Conservation (phyloP, 2,113 vertebrate genomes). For the Apaloderma vittatum region DNA sequence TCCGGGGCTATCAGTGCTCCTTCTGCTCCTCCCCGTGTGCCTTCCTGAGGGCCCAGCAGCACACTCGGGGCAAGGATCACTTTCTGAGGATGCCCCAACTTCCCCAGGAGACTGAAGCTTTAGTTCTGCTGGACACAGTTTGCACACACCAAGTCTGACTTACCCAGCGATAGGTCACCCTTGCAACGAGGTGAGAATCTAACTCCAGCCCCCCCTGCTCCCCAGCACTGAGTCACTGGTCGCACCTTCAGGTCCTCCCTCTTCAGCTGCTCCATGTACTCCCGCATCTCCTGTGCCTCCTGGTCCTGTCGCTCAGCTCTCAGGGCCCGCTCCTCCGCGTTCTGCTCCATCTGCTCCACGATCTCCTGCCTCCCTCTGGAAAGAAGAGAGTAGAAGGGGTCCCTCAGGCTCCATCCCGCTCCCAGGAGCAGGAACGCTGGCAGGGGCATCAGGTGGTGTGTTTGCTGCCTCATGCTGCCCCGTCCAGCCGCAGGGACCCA, state of each 20-base stretch:
- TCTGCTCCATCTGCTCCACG: conserved; percentile 84
- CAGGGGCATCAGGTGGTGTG: fast-evolving
- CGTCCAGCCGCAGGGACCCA: too few species aligned
- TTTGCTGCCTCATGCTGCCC: not conserved
- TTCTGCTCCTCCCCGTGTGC: fast-evolving
- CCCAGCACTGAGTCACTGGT: fast-evolving
- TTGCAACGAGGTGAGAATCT: not conserved
- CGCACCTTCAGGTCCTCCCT: conserved; percentile 85
- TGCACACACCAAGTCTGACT: not conserved
- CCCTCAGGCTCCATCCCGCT: fast-evolving
- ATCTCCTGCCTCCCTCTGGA: conserved; percentile 85
- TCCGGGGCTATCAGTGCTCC: fast-evolving
- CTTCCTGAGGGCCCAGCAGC: not conserved
- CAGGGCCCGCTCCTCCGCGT: conserved; percentile 76
- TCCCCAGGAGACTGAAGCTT: not conserved
- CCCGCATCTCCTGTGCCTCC: conserved; percentile 81
- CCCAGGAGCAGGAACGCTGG: not conserved
- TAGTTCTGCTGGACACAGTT: not conserved
- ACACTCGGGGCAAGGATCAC: fast-evolving
- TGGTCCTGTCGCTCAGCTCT: conserved; percentile 79
- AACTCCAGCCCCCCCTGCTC: not conserved
- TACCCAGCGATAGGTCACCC: not conserved
- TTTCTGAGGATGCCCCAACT: not conserved
- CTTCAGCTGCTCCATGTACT: conserved; percentile 80
- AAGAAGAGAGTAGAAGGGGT: not conserved